Evolutionary conservation across 2,888 invertebrate genomes (phyloP), one percentile per base, ranked within the genome.

Genomic region (Vandiemenella viatica): DNA sequence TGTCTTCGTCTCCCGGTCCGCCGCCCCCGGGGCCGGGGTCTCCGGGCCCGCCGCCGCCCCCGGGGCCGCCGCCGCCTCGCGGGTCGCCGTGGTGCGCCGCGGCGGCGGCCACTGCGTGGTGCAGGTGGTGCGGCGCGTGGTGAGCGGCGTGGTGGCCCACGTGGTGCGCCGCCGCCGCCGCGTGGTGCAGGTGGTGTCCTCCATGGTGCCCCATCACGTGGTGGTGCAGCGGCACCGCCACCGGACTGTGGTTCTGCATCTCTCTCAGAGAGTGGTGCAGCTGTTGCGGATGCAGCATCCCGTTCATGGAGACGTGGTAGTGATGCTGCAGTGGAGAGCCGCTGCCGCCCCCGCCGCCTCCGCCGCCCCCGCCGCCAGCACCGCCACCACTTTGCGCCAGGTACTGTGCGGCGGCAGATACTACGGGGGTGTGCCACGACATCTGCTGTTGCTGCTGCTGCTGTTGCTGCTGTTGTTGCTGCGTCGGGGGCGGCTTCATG

Each of bases 371-470:
- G 32, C 32, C 32, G 5, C 42, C 42, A 8, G 75, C 74, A 43
- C 80, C 79, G 50, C 79, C 79, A 58, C 68, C 67, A 40, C 56
- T 61, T 59, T 56, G 61, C 60, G 65, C 54, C 2, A 84, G 83
- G 56, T 83, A 83, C 64, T 89, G 87, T 69, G 91, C 90, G 19
- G 80, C 76, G 60, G 84, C 77, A 50, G 84, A 78, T 45, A 82
- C 82, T 50, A 87, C 86, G 57, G 89, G 88, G 61, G 89, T 85
- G 70, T 91, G 90, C 90, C 91, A 91, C 59, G 86, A 81, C 65
- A 89, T 88, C 41, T 82, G 80, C 55, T 80, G 79, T 43, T 75
- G 76, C 76, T 79, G 79, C 45, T 68, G 67, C 42, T 64, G 37
- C 19, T 52, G 52, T 21, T 54, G 54, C 40, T 50, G 54, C 8